Evolutionary conservation across 2,888 invertebrate genomes (phyloP), one percentile per base, ranked within the genome.

Genomic region (Mactromeris polynyma): DNA sequence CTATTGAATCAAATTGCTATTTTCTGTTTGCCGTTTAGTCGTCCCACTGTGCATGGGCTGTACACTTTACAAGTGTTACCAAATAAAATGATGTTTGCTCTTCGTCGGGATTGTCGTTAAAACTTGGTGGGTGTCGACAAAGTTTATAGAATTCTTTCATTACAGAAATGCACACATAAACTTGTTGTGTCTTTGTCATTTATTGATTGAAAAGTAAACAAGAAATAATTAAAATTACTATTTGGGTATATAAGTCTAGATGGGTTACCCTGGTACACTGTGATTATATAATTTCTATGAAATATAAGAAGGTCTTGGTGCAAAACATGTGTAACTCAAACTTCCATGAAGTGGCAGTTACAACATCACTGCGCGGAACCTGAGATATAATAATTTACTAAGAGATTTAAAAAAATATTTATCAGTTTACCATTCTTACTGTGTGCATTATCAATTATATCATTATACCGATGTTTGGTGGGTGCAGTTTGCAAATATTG

Each of bases 41-140:
- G 9, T 11, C 36, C 73, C 19, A 36, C 73, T 73, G 73, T 73
- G 73, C 73, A 73, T 33, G 14, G 31, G 33, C 46, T 46, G 46
- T 80, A 31, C 31, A 33, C 31, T 46, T 21, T 31, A 31, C 33
- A 81, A 58, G 36, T 81, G 36, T 81, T 54, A n/a, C 58, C 36
- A 81, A 54, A 81, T 51, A 81, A 26, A 54, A 81, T 81, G 54
- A 58, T 81, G n/a, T 58, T 81, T 33, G 54, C 54, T 33, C 33
- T 26, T 38, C 46, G 31, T 51, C 26, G 14, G 46, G 31, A 14
- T 31, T 33, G 46, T 19, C 79, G 4, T 79, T 79, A 42, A 40
- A 79, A 40, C 26, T 64, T 64, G 26, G 58, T 26, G 0, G 51
- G 51, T 9, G 51, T 51, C 51, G 14, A 17, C 21, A 26, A 26